phyloP scores from a whole-genome alignment of 1,140 invertebrate genomes.

The Lasioglossum baleicum region DNA sequence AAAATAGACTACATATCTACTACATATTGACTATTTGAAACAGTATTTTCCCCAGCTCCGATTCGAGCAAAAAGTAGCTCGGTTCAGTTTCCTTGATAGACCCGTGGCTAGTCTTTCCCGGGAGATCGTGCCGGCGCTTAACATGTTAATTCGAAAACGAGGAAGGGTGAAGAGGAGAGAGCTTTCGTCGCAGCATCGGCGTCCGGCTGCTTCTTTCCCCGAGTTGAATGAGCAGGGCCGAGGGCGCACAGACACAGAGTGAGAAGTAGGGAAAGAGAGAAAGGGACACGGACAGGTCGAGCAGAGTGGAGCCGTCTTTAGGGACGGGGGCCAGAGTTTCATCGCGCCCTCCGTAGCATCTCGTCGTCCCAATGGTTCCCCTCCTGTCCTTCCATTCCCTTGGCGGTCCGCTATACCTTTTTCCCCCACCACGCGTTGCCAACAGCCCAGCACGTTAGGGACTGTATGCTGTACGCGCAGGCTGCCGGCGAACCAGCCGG shows the following conservation, averaged over 20 bases:
- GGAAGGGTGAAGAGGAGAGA: neutral
- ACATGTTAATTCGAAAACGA: neutral
- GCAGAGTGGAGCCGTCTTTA: neutral
- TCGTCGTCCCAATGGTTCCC: slow-evolving; percentile 4
- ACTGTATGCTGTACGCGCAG: neutral
- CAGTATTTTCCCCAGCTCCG: too few species aligned
- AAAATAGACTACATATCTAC: too few species aligned
- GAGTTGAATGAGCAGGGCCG: neutral
- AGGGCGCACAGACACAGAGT: neutral
- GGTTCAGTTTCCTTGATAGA: neutral
- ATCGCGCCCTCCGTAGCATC: slow-evolving; percentile 38
- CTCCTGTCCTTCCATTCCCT: slow-evolving; percentile 13
- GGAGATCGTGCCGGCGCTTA: neutral
- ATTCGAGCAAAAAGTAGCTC: too few species aligned
- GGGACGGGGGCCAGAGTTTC: slow-evolving; percentile 26
- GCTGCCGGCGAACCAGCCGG: slow-evolving; percentile 8
- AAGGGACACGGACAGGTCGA: too few species aligned
- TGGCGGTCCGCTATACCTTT: slow-evolving; percentile 5
- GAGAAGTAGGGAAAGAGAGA: too few species aligned
- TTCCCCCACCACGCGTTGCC: slow-evolving; percentile 31
- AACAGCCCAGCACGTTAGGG: slow-evolving; percentile 23
- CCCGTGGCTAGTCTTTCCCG: neutral
- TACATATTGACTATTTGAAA: too few species aligned
- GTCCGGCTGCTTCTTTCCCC: neutral
- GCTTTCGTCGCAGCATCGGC: slow-evolving; percentile 17